Base-by-base conservation (phyloP, 2,888 invertebrate genomes). In the Bimastos eiseni region DNA sequence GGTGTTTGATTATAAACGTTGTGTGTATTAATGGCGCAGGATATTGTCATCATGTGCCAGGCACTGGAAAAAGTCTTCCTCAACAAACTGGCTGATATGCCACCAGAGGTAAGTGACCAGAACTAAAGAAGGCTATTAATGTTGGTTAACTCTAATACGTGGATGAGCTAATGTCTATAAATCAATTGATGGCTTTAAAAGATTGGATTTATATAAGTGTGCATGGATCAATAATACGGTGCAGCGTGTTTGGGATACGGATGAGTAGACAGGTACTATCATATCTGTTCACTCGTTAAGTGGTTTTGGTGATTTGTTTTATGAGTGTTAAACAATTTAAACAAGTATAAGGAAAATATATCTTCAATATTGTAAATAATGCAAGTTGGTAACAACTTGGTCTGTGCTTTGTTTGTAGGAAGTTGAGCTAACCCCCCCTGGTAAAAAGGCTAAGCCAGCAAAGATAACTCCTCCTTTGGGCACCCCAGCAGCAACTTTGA, bases 11-110 rank as follows among this genome's bases (percentile, higher is more conserved):
- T n/a, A 70, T 49, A 49, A 24, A 8, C 70, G 3, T 70, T 70
- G 70, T 70, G 70, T 30, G 30, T 55, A 13, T 70, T 70, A 0
- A 8, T n/a, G 17, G 86, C 36, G 36, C 41, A 95, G 96, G 99
- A 99, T 96, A 98, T 99, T 91, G 98, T 98, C 89, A 97, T 99
- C 91, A 99, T 99, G 99, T 98, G 98, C 92, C 98, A 98, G 96
- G 97, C 98, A 36, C 96, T 99, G 93, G 98, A 99, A 95, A 98
- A 98, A 95, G 96, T 98, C 91, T 98, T 98, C 95, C 96, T 98
- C 92, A 97, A 97, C 93, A 97, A 98, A 96, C 97, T 97, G 95
- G 97, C 98, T 93, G 97, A 97, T 94, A 98, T 99, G 98, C 99
- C 99, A 92, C 97, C 98, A 95, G 98, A 99, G 94, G 99, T 94